Conservation (phyloP, 2,888 invertebrate genomes). For the Stenotaenia linearis region DNA sequence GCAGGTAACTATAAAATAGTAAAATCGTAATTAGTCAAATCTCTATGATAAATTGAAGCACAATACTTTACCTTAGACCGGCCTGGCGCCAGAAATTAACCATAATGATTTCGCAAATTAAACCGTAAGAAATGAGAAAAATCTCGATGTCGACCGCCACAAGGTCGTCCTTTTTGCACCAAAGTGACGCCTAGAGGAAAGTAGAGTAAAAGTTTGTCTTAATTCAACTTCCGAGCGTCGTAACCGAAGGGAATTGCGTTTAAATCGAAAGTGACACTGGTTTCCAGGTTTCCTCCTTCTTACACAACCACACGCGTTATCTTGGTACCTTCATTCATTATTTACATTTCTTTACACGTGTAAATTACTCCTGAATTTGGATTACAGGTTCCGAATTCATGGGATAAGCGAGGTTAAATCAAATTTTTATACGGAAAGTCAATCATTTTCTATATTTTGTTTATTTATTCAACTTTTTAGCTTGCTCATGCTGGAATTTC, state of each 20-base stretch:
- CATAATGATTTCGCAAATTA: not conserved
- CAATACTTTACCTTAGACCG: slow-evolving; percentile 34
- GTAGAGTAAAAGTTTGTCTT: not conserved
- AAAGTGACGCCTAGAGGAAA: not conserved
- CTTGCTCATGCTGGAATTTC: no score
- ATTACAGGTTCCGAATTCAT: not conserved
- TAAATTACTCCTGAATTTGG: not conserved
- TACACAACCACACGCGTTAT: not conserved
- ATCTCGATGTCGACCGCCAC: not conserved
- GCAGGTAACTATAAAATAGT: slow-evolving; percentile 70
- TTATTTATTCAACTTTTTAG: no score
- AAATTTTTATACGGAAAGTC: no score
- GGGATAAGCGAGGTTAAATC: not conserved
- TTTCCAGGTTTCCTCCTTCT: not conserved
- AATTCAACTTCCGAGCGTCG: not conserved
- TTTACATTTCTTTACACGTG: not conserved
- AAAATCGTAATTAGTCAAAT: not conserved
- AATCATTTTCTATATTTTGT: no score
- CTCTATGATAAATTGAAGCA: not conserved
- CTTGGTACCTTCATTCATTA: not conserved
- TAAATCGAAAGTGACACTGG: not conserved
- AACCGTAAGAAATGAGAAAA: not conserved
- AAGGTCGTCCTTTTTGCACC: not conserved
- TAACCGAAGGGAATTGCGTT: not conserved
- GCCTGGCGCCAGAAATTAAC: slow-evolving; percentile 37